Evolutionary conservation across 2,797 vertebrate genomes (phyloP), one percentile per base, ranked within the genome.

Genomic region (Silurus aristotelis): DNA sequence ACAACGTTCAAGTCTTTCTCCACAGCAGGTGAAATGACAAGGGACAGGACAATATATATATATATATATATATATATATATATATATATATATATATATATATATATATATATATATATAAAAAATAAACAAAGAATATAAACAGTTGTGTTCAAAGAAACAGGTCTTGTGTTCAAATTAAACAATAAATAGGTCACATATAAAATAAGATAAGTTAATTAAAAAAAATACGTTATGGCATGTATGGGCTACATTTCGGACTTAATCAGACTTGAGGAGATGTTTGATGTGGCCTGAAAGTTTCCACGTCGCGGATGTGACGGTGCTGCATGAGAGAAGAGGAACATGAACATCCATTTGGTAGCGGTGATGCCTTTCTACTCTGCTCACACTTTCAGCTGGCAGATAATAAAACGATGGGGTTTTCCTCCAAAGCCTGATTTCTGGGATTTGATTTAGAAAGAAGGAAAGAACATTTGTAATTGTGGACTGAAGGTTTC

Each of bases 201-300:
- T 38, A 86, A 83, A 86, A n/a, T 77, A 67, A 70, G 38, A 86
- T 86, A 84, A 84, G 58, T 85, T 80, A 43, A 70, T 38, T 38
- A 79, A 77, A 25, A 85, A 14, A 46, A 64, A 85, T 84, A 93
- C 31, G 75, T 76, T 91, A 92, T 88, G 92, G 90, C 93, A 93
- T 94, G 87, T 38, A 38, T 84, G 85, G 82, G 87, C 91, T 92
- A 91, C 93, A 93, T 93, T 89, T 90, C 92, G 89, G 55, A 27
- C 38, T 71, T 82, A 71, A 84, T 88, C 81, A 86, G 66, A 86
- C 79, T 72, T 31, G 77, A 66, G 76, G 66, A 73, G 83, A 80
- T 66, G 89, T 91, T 88, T 85, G 86, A 86, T 80, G 90, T 90
- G 90, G 90, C 92, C 91, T 90, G 87, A 88, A 87, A 71, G 90